phyloP scores from a whole-genome alignment of 2,797 vertebrate genomes.

The Euphonia xanthogaster region DNA sequence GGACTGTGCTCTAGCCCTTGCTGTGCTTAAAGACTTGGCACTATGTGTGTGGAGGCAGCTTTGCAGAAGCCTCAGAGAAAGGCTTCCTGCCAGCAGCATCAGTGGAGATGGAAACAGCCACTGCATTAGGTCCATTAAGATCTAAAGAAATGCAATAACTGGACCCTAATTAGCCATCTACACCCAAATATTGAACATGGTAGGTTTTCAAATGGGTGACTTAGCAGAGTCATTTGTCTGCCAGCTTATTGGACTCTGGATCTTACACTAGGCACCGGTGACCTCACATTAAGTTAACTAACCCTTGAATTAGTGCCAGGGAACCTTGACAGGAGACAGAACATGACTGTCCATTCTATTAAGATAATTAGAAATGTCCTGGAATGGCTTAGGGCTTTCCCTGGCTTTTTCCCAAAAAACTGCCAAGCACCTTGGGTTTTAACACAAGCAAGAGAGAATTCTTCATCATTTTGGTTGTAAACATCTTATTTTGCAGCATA shows the following conservation, averaged over 20 bases:
- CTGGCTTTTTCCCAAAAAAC: background rate
- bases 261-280: background rate
- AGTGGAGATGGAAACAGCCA: background rate
- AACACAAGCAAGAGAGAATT: background rate
- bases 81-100: background rate
- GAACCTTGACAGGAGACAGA: background rate
- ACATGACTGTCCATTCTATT: background rate
- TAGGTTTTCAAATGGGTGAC: background rate
- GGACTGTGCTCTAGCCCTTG: background rate
- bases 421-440: background rate
- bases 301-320: background rate
- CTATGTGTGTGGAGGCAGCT: fast-evolving
- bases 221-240: background rate
- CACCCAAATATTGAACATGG: background rate
- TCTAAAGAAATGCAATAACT: background rate
- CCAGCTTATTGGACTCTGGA: background rate
- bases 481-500: background rate
- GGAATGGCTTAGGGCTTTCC: background rate
- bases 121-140: background rate
- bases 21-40: background rate
- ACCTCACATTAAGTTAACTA: background rate
- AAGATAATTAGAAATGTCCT: background rate
- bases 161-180: background rate
- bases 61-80: background rate
- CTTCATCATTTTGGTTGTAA: background rate